Percentiles rank a stretch among this genome's conserved stretches.
phyloP scores from a whole-genome alignment of 2,888 invertebrate genomes.

The Pandemis heparana region DNA sequence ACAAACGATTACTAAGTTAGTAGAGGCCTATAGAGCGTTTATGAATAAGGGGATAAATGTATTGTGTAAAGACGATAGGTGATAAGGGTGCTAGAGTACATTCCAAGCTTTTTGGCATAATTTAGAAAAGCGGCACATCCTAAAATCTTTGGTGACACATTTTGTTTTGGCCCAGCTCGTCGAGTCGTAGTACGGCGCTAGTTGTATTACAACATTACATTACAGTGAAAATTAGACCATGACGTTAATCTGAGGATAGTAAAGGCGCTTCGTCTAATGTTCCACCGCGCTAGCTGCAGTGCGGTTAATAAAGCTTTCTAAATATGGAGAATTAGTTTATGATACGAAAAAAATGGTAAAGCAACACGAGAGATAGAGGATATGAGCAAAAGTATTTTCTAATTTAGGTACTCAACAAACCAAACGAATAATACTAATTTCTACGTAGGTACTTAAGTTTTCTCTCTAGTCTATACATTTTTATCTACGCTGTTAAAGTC shows the following conservation, averaged over 20 bases:
- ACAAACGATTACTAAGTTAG: too few relatives aligned
- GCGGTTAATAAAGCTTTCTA: too few relatives aligned
- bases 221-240: background rate
- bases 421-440: too few relatives aligned
- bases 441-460: too few relatives aligned
- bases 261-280: background rate
- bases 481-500: too few relatives aligned
- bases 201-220: background rate
- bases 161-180: background rate
- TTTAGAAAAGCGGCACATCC: background rate
- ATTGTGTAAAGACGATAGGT: background rate
- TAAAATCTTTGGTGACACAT: background rate
- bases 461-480: too few relatives aligned
- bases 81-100: background rate
- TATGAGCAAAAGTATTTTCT: too few relatives aligned
- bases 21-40: too few relatives aligned
- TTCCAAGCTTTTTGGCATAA: background rate
- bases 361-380: background rate
- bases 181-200: background rate
- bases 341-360: background rate
- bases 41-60: too few relatives aligned
- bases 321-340: background rate
- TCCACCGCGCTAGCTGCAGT: too few relatives aligned
- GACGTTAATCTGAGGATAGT: background rate
- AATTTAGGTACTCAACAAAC: too few relatives aligned